Base-by-base conservation (phyloP, 1,140 invertebrate genomes). In the Bombyx mori region DNA sequence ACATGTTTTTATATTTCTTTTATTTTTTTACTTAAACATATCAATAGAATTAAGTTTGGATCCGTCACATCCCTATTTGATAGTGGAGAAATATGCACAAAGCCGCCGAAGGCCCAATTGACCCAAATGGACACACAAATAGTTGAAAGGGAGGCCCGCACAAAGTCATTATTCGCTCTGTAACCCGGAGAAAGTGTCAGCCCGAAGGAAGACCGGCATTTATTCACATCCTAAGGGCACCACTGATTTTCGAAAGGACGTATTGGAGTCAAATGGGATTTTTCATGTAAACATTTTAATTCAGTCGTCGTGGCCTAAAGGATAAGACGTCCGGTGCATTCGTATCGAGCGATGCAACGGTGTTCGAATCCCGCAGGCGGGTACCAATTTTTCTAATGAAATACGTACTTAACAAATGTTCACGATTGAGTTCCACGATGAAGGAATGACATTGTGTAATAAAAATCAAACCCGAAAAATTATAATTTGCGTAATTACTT, bases 101-200 rank as follows among this genome's bases (percentile, higher is more conserved):
- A 81, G 74, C 71, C 62, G 62, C 68, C 69, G 66, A 68, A 80
- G 69, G 71, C 66, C 73, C 82, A 81, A 84, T 84, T 77, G 81
- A 84, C 81, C 83, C 73, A 82, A 84, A 86, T 84, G 77, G 79
- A 71, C 77, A 78, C 68, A 80, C 75, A 77, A 86, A 85, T 82
- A 86, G 82, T 76, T 79, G 73, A 83, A 79, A 74, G 68, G 65
- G 57, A 77, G 69, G 63, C 66, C 69, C 68, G 57, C 54, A 75
- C 72, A 73, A 74, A 77, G 75, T 83, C 81, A 82, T 86, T 84
- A 82, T 78, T 82, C 79, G 77, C 73, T 69, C 63, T 73, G 74
- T 73, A 72, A 72, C 69, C 71, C 73, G 60, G 63, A 62, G 62
- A 78, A 81, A 79, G 75, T 86, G 81, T 86, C 81, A 84, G 69